phyloP scores from a whole-genome alignment of 2,797 vertebrate species.

The Craterocephalus amniculus region DNA sequence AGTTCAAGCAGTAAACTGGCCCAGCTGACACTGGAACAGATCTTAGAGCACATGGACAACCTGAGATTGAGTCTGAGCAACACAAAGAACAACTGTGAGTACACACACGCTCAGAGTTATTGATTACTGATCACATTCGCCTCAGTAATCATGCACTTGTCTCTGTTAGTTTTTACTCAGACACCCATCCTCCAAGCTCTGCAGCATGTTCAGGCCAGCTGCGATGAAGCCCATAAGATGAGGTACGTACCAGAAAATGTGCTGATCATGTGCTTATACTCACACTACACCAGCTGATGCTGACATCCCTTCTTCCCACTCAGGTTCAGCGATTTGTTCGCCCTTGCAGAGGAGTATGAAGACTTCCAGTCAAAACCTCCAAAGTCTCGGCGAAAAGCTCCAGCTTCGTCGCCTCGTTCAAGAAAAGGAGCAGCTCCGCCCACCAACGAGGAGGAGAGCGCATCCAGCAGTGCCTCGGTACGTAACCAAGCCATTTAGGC shows the following conservation, averaged over 20 bases:
- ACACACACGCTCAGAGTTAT: background rate
- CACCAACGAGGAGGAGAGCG: constrained; percentile 90
- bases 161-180: constrained; percentile 80
- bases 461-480: constrained; percentile 93
- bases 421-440: constrained; percentile 89
- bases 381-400: constrained; percentile 91
- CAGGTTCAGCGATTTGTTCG: constrained; percentile 94
- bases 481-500: constrained; percentile 12
- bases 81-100: constrained; percentile 91
- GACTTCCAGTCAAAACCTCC: constrained; percentile 91
- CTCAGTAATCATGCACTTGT: background rate
- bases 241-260: constrained; percentile 79
- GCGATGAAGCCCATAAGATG: constrained; percentile 96
- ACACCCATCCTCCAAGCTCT: constrained; percentile 86
- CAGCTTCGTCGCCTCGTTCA: constrained; percentile 88
- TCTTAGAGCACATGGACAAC: constrained; percentile 94
- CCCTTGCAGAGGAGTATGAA: constrained; percentile 93
- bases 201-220: constrained; percentile 97
- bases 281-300: background rate
- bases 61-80: constrained; percentile 92
- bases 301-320: constrained; percentile 5
- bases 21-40: constrained; percentile 95
- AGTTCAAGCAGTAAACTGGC: constrained; percentile 97
- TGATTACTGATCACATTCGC: background rate
- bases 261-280: background rate